Percentiles rank a stretch among this genome's conserved stretches.
phyloP scores from a whole-genome alignment of 1,140 invertebrate species.

The Eriosoma lanigerum region DNA sequence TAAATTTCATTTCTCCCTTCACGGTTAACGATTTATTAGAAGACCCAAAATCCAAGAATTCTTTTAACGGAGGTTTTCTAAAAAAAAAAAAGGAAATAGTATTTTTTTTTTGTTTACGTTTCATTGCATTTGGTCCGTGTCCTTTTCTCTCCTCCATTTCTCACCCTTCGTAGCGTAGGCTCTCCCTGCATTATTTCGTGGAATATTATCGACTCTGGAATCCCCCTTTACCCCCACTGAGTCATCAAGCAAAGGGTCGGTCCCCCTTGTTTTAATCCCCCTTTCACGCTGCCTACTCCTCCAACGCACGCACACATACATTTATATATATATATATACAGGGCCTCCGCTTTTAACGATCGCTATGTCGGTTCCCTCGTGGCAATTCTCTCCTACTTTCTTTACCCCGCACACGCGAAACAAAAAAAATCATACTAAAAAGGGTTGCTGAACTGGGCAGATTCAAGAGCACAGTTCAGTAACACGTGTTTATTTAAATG shows the following conservation, averaged over 20 bases:
- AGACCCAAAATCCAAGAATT: neutral
- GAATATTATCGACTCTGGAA: constrained; percentile 40
- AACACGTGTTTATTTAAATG: neutral
- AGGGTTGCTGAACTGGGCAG: constrained; percentile 36
- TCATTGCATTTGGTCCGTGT: constrained; percentile 17
- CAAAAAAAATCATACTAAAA: constrained; percentile 28
- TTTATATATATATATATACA: constrained; percentile 3
- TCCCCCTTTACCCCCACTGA: constrained; percentile 50
- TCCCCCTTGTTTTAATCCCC: constrained; percentile 51
- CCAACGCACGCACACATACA: neutral
- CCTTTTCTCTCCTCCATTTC: constrained; percentile 28
- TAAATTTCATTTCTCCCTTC: neutral
- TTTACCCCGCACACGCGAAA: neutral
- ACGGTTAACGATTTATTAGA: neutral
- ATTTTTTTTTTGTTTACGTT: neutral
- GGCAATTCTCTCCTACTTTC: constrained; percentile 17
- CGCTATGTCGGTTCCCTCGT: constrained; percentile 34
- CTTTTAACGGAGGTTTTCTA: neutral
- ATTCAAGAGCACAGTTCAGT: constrained; percentile 23
- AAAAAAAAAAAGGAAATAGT: neutral
- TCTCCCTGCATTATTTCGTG: constrained; percentile 41
- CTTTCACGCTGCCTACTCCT: constrained; percentile 34
- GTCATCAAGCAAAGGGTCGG: constrained; percentile 46
- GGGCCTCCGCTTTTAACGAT: constrained; percentile 41
- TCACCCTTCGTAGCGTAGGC: constrained; percentile 12